Percentiles rank a stretch among this genome's conserved stretches.
Evolutionary conservation across 2,888 invertebrate species (phyloP).

Genomic region (Drosophila eohydei): DNA sequence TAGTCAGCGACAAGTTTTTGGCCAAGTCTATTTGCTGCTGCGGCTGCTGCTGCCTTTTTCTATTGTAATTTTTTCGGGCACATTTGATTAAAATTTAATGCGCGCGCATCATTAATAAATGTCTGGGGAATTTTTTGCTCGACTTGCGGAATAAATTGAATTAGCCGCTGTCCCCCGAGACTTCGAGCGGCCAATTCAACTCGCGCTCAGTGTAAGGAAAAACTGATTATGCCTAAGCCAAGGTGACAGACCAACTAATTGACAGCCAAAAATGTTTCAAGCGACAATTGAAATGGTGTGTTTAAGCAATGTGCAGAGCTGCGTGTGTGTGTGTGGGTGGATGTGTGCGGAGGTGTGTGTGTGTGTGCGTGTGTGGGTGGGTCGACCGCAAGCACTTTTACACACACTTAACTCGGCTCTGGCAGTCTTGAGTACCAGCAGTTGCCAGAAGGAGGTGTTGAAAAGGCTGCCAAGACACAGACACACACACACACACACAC

Average conservation of each 20-base stretch:
- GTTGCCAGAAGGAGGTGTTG: slow-evolving; percentile 37
- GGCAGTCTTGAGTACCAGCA: neutral
- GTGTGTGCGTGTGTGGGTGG: slow-evolving; percentile 9
- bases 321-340: neutral
- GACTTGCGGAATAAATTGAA: slow-evolving; percentile 67
- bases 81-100: slow-evolving; percentile 84
- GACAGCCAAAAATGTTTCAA: slow-evolving; percentile 13
- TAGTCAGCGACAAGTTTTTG: slow-evolving; percentile 44
- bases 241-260: slow-evolving; percentile 25
- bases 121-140: slow-evolving; percentile 63
- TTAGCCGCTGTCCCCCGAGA: slow-evolving; percentile 44
- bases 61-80: slow-evolving; percentile 36
- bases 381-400: slow-evolving; percentile 65
- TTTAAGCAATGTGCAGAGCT: slow-evolving; percentile 46
- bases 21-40: neutral
- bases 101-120: slow-evolving; percentile 82
- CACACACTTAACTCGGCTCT: slow-evolving; percentile 74
- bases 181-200: slow-evolving; percentile 25
- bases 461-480: slow-evolving; percentile 32
- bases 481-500: neutral
- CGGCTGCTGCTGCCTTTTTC: slow-evolving; percentile 2
- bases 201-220: slow-evolving; percentile 18
- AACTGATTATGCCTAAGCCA: slow-evolving; percentile 52
- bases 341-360: neutral
- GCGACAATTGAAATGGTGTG: slow-evolving; percentile 75